Conservation (phyloP, 35 echinoderm and acorn worm genomes). For the Diadema setosum region DNA sequence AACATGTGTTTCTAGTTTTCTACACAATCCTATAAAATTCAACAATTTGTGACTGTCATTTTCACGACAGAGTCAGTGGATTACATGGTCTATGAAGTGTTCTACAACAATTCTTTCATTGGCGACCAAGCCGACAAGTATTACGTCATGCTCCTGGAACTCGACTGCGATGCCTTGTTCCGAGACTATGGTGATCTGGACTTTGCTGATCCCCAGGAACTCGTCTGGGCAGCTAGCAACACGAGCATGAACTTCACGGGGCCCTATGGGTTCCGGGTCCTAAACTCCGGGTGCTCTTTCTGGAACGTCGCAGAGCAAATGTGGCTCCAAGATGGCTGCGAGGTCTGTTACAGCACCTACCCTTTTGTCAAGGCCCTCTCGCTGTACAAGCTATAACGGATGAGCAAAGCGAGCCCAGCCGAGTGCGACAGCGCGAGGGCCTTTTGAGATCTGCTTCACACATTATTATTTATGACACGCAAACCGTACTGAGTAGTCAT, state of each 20-base stretch:
- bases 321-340: conserved; percentile 32
- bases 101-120: conserved; percentile 16
- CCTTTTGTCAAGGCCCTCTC: too few relatives aligned
- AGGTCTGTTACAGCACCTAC: too few relatives aligned
- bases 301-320: neutral
- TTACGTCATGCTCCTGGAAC: neutral
- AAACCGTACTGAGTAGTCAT: too few relatives aligned
- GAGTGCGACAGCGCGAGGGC: too few relatives aligned
- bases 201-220: neutral
- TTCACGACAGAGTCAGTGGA: too few relatives aligned
- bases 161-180: neutral
- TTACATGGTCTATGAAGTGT: neutral
- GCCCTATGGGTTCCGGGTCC: conserved; percentile 10
- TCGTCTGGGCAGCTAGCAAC: conserved; percentile 23
- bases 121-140: conserved; percentile 33
- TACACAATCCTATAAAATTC: too few relatives aligned
- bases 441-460: too few relatives aligned
- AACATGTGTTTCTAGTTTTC: too few relatives aligned
- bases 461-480: too few relatives aligned
- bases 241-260: neutral
- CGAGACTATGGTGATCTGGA: neutral
- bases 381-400: too few relatives aligned
- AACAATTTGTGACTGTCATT: too few relatives aligned
- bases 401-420: too few relatives aligned
- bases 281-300: conserved; percentile 35